Evolutionary conservation across 2,113 vertebrate species (phyloP).

Genomic region (Nesospiza acunhae): DNA sequence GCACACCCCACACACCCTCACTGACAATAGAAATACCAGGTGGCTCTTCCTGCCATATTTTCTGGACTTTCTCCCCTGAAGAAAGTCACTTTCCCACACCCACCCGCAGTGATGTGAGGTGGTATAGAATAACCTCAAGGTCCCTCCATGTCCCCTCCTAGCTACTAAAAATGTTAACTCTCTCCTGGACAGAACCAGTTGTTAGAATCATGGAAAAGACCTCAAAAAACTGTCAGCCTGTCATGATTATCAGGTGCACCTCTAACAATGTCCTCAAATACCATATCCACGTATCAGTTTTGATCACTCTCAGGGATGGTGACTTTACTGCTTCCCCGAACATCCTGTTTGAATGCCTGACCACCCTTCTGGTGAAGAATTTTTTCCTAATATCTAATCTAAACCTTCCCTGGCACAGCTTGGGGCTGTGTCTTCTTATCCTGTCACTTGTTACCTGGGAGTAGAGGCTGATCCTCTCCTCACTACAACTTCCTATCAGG

Average conservation of each 20-base stretch:
- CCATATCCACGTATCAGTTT: not conserved
- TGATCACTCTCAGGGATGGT: not conserved
- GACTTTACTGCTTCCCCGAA: not conserved
- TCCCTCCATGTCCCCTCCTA: rapidly evolving
- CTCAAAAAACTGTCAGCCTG: not conserved
- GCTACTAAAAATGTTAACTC: not conserved
- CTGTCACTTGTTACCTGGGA: too few relatives aligned
- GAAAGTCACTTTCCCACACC: not conserved
- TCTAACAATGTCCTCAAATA: not conserved
- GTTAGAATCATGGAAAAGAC: not conserved
- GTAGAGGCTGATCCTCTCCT: not conserved
- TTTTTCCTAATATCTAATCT: not conserved
- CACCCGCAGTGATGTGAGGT: not conserved
- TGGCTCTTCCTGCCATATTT: not conserved
- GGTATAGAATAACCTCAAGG: not conserved
- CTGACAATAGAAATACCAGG: rapidly evolving
- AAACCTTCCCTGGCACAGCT: not conserved
- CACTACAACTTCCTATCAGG: rapidly evolving
- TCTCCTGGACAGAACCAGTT: not conserved
- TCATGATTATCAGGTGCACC: rapidly evolving
- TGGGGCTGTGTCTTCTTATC: not conserved
- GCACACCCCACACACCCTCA: not conserved
- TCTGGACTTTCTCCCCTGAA: not conserved
- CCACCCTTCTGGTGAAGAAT: not conserved
- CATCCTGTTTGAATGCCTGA: not conserved